Conservation (phyloP, 2,888 invertebrate species). For the Cerceris rybyensis region DNA sequence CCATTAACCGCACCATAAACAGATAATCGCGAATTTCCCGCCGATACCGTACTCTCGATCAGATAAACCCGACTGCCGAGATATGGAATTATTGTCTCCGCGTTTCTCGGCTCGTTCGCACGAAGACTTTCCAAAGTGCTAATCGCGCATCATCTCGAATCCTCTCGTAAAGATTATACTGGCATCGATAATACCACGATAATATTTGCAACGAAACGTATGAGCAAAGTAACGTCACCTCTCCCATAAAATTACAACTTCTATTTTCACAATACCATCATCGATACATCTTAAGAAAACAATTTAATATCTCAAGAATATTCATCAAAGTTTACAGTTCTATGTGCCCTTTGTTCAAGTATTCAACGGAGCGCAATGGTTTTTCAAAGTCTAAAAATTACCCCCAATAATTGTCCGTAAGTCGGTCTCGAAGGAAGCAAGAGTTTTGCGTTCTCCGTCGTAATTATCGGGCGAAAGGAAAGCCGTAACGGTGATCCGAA, state of each 20-base stretch:
- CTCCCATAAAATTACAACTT: background rate
- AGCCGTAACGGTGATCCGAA: slow-evolving; percentile 27
- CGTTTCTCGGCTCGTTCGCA: slow-evolving; percentile 67
- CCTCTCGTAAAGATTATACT: background rate
- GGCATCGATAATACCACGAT: background rate
- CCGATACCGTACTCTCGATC: slow-evolving; percentile 75
- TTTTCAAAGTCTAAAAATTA: too few relatives aligned
- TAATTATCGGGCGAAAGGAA: background rate
- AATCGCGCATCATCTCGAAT: slow-evolving; percentile 37
- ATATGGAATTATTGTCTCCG: slow-evolving; percentile 76
- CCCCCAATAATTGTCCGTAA: background rate
- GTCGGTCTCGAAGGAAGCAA: background rate
- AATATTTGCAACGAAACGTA: background rate
- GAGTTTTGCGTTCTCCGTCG: background rate
- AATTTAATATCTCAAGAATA: too few relatives aligned
- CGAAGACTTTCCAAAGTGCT: slow-evolving; percentile 32
- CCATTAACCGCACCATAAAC: slow-evolving; percentile 77
- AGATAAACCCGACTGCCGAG: slow-evolving; percentile 72
- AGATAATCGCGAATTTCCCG: slow-evolving; percentile 76
- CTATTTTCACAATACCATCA: background rate
- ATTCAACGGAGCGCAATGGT: too few relatives aligned
- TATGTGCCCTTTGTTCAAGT: too few relatives aligned
- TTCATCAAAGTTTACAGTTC: too few relatives aligned
- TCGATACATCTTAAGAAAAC: too few relatives aligned
- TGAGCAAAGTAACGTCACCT: background rate